phyloP scores from a whole-genome alignment of 2,797 vertebrate species.

The Lutjanus argentimaculatus region DNA sequence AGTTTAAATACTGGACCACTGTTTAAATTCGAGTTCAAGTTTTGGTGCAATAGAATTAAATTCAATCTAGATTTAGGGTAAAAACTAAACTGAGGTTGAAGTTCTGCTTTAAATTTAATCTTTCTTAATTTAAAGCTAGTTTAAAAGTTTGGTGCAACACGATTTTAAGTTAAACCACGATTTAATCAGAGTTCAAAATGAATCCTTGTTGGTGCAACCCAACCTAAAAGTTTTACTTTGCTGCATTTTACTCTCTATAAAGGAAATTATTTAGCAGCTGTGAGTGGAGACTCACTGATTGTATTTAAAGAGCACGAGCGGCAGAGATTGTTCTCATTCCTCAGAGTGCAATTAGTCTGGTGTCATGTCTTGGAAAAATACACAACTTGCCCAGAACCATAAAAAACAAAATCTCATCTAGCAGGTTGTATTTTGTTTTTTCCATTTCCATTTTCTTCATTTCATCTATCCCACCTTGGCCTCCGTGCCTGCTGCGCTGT shows the following conservation, averaged over 20 bases:
- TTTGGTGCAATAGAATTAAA: too few species aligned
- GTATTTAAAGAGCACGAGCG: not conserved
- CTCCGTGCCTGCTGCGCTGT: not conserved
- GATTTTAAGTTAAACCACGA: too few species aligned
- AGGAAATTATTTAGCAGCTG: slow-evolving; percentile 11
- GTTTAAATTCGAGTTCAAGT: too few species aligned
- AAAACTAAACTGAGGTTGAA: too few species aligned
- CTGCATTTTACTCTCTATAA: not conserved
- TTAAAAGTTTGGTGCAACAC: too few species aligned
- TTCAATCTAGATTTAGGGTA: too few species aligned
- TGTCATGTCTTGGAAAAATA: slow-evolving; percentile 49
- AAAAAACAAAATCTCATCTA: slow-evolving; percentile 14
- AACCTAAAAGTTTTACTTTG: not conserved
- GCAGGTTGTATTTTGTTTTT: slow-evolving; percentile 1
- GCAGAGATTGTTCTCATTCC: slow-evolving; percentile 48
- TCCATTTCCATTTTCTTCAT: slow-evolving; percentile 6
- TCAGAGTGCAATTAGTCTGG: not conserved
- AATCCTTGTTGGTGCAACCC: too few species aligned
- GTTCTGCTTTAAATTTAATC: too few species aligned
- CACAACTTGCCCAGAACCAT: slow-evolving; percentile 21
- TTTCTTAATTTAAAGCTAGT: too few species aligned
- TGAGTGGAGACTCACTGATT: not conserved
- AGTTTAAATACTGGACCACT: too few species aligned
- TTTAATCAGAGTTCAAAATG: too few species aligned
- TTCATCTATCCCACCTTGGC: not conserved